Evolutionary conservation across 2,113 vertebrate species (phyloP).

Genomic region (Tretioscincus oriximinensis): DNA sequence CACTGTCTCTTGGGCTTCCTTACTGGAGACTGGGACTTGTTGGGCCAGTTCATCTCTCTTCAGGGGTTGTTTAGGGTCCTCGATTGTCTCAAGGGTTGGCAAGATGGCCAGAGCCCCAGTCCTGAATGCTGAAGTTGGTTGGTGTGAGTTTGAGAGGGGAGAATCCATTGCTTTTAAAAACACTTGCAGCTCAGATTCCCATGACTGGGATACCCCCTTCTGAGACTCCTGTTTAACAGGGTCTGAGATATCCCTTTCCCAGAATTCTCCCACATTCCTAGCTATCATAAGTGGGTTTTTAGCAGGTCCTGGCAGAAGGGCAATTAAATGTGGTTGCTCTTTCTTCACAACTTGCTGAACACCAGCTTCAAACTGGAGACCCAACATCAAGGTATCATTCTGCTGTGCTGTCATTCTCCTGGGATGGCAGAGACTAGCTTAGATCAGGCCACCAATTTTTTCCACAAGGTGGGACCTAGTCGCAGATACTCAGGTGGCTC

Average conservation of each 20-base stretch:
- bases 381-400: neutral
- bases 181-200: constrained; percentile 4
- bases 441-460: neutral
- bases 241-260: neutral
- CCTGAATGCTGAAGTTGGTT: neutral
- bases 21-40: neutral
- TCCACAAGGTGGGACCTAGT: neutral
- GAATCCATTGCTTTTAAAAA: neutral
- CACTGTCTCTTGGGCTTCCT: neutral
- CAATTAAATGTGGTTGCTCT: neutral
- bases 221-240: neutral
- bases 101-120: neutral
- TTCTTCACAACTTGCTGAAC: neutral
- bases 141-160: neutral
- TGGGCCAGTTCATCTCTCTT: neutral
- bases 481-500: neutral
- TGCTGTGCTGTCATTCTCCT: neutral
- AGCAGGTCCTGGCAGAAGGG: neutral
- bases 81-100: neutral
- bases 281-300: neutral
- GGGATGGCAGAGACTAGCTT: neutral
- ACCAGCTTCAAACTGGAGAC: neutral
- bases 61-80: neutral
- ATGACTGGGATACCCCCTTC: neutral
- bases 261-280: neutral